Percentiles rank a stretch among this genome's conserved stretches.
Conservation (phyloP, 1,140 invertebrate genomes). For the Delia radicum region DNA sequence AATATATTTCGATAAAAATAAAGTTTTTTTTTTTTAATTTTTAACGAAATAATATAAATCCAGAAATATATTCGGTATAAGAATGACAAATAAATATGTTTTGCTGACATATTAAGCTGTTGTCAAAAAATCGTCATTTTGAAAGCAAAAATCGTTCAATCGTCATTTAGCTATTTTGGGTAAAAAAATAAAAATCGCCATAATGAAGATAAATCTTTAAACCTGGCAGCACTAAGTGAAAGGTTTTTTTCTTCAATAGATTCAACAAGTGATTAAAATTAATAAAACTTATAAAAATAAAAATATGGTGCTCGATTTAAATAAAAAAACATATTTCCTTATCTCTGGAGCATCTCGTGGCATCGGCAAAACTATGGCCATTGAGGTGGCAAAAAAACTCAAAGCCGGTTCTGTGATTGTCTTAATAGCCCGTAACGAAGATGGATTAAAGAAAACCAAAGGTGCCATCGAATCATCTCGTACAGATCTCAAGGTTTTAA, state of each 20-base stretch:
- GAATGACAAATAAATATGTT: too few species aligned
- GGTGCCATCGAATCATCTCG: slow-evolving; percentile 57
- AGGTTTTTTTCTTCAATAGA: neutral
- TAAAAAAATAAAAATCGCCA: too few species aligned
- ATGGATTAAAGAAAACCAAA: slow-evolving; percentile 67
- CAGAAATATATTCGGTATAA: too few species aligned
- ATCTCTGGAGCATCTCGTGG: slow-evolving; percentile 87
- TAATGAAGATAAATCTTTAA: too few species aligned
- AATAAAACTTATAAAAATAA: neutral
- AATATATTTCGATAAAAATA: too few species aligned
- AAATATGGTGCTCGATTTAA: slow-evolving; percentile 38
- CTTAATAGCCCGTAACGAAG: slow-evolving; percentile 72
- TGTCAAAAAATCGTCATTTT: too few species aligned
- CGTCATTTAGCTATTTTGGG: too few species aligned
- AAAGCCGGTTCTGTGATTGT: slow-evolving; percentile 70
- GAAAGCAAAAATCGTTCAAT: too few species aligned
- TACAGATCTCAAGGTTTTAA: slow-evolving; percentile 56
- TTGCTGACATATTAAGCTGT: too few species aligned
- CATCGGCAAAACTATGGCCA: slow-evolving; percentile 77
- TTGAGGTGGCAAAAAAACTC: slow-evolving; percentile 64
- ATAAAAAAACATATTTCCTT: slow-evolving; percentile 61
- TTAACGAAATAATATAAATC: too few species aligned
- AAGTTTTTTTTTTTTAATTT: too few species aligned
- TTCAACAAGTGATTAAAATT: neutral
- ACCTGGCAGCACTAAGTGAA: neutral